phyloP scores from a whole-genome alignment of 2,888 invertebrate genomes.

The Cerceris ruficornis region DNA sequence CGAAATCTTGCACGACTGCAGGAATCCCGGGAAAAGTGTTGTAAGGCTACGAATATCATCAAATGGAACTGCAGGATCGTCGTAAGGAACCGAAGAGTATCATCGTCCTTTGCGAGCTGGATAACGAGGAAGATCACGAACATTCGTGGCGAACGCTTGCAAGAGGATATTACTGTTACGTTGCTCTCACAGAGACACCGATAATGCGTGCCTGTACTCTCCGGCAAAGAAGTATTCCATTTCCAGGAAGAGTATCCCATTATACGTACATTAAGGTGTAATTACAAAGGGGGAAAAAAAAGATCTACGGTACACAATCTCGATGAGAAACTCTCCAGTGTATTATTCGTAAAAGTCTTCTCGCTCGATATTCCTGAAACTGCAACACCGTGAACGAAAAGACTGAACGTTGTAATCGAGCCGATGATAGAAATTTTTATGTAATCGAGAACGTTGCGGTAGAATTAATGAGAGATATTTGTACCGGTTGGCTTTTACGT shows the following conservation, averaged over 20 bases:
- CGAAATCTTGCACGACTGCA: constrained; percentile 36
- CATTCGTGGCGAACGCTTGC: background rate
- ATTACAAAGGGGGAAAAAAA: background rate
- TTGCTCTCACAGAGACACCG: background rate
- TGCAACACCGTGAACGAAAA: no score
- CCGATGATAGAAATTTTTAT: no score
- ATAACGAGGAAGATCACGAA: background rate
- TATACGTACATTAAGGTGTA: background rate
- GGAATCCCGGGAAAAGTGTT: constrained; percentile 56
- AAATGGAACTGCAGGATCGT: constrained; percentile 3
- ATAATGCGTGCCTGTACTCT: background rate
- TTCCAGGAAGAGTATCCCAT: background rate
- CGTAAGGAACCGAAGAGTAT: constrained; percentile 19
- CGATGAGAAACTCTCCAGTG: background rate
- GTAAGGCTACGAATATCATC: constrained; percentile 40
- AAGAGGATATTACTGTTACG: background rate
- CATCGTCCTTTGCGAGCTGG: background rate
- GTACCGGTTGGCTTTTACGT: no score
- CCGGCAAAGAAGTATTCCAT: background rate
- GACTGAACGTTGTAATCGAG: no score
- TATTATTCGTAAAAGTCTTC: no score
- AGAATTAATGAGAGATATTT: no score
- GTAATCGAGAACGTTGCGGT: no score
- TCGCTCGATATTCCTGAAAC: no score
- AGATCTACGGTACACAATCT: background rate